Evolutionary conservation across 2,113 vertebrate species (phyloP).

Genomic region (Columbina picui): DNA sequence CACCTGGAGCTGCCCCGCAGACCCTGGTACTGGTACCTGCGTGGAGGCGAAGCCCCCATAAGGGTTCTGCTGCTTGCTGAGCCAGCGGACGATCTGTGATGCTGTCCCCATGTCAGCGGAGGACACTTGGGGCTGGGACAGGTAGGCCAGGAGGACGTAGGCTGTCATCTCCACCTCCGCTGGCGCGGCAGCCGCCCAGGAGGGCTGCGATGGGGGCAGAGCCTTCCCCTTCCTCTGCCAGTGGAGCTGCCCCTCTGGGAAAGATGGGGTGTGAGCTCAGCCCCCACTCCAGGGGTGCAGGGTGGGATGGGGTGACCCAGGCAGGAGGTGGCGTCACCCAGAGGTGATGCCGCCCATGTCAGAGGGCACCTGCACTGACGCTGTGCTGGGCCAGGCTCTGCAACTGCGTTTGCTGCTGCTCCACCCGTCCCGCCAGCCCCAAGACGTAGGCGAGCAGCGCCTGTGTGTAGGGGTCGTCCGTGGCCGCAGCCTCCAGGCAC

Average conservation of each 20-base stretch:
- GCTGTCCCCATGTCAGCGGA: not conserved
- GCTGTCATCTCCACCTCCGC: slow-evolving; percentile 31
- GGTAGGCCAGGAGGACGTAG: slow-evolving; percentile 40
- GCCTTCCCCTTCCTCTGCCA: slow-evolving; percentile 21
- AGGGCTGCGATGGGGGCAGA: not conserved
- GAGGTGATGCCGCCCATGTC: rapidly evolving
- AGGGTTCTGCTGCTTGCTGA: slow-evolving; percentile 56
- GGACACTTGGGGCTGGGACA: not conserved
- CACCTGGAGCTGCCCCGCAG: rapidly evolving
- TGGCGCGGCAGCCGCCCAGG: rapidly evolving
- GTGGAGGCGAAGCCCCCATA: slow-evolving; percentile 48
- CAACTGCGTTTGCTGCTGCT: not conserved
- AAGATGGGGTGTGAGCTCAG: not conserved
- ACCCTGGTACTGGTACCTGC: not conserved
- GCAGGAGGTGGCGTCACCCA: not conserved
- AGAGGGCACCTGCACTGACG: not conserved
- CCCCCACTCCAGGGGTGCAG: rapidly evolving
- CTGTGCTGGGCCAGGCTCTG: not conserved
- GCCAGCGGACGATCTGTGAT: not conserved
- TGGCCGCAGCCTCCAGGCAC: slow-evolving; percentile 9
- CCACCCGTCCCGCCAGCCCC: not conserved
- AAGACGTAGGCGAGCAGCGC: slow-evolving; percentile 30
- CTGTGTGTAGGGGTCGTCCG: not conserved
- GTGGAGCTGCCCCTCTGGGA: not conserved
- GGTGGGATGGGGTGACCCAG: no score